Base-by-base conservation (phyloP, 2,888 invertebrate genomes). In the Branchinecta sandiegonensis region DNA sequence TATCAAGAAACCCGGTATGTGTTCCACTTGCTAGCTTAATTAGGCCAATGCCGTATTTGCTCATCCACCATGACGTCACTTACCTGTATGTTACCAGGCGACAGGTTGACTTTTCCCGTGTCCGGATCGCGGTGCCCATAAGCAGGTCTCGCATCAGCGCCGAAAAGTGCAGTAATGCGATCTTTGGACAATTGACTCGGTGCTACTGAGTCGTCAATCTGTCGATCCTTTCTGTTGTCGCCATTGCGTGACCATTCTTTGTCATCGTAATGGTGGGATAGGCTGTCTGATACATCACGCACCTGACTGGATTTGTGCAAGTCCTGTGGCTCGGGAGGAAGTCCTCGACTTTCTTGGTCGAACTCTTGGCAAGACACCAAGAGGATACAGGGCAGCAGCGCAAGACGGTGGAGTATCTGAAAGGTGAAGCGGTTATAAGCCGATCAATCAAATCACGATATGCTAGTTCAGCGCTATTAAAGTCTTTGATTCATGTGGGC, bases 141-240 rank as follows among this genome's bases (percentile, higher is more conserved):
- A 50, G 56, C 67, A 56, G 67, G 67, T 67, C 50, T 48, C 47
- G 67, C 63, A 14, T 67, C 63, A 17, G 50, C 48, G 46, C 67
- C 67, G 67, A 67, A 67, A 47, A 56, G 47, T 11, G 67, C 67
- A 46, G 17, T 67, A n/a, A 67, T 46, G 17, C 67, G 67, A 17
- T 67, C 50, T n/a, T 67, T 56, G 8, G 56, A 56, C n/a, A 56
- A 10, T 10, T 56, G 56, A 10, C 56, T 56, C 9, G 56, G 17
- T n/a, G 17, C 56, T 14, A 14, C 56, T 8, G 56, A n/a, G 2
- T 56, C 56, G 37, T 37, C 37, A 37, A 37, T 37, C 17, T 56
- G 56, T 56, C 56, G 56, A 17, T 56, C 17, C 17, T 56, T n/a
- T 17, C 56, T n/a, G 8, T 56, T 17, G n/a, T 56, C 17, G 1